A percentile compares a stretch with the other conserved stretches of the same genome.
These are phyloP conservation scores for Enteromius fasciolatus DNA, from an alignment of 2,797 vertebrate species.

Conservation along the genomic window DNA sequence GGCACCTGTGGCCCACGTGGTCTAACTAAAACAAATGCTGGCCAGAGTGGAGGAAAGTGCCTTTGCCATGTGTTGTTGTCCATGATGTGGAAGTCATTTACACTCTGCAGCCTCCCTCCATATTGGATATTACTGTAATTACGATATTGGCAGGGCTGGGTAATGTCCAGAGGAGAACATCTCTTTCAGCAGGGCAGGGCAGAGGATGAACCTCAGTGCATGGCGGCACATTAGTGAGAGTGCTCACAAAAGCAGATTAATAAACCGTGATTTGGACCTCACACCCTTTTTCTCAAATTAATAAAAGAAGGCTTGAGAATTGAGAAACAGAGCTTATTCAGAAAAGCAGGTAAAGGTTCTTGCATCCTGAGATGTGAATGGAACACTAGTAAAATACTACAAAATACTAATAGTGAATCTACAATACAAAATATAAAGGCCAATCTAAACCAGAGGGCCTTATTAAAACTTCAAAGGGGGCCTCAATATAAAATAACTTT, in stretches of 20 bases:
- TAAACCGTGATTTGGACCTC: slow-evolving; percentile 29
- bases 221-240: slow-evolving; percentile 25
- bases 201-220: slow-evolving; percentile 5
- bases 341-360: not conserved
- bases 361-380: not conserved
- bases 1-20: not conserved
- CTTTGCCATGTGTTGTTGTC: slow-evolving; percentile 27
- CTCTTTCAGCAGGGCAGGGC: slow-evolving; percentile 19
- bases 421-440: not conserved
- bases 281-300: slow-evolving; percentile 38
- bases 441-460: not conserved
- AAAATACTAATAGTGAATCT: not conserved
- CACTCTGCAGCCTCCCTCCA: slow-evolving; percentile 3
- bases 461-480: too few species aligned
- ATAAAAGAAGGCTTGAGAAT: not conserved
- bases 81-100: slow-evolving; percentile 28
- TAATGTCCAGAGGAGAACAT: slow-evolving; percentile 61
- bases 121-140: slow-evolving; percentile 62
- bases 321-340: not conserved
- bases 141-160: slow-evolving; percentile 59
- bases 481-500: not conserved
- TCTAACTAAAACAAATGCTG: not conserved
- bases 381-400: not conserved
- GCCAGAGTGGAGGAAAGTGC: not conserved
- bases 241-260: slow-evolving; percentile 39